Base-by-base conservation (phyloP, 1,140 invertebrate genomes). In the Drosophila lowei region DNA sequence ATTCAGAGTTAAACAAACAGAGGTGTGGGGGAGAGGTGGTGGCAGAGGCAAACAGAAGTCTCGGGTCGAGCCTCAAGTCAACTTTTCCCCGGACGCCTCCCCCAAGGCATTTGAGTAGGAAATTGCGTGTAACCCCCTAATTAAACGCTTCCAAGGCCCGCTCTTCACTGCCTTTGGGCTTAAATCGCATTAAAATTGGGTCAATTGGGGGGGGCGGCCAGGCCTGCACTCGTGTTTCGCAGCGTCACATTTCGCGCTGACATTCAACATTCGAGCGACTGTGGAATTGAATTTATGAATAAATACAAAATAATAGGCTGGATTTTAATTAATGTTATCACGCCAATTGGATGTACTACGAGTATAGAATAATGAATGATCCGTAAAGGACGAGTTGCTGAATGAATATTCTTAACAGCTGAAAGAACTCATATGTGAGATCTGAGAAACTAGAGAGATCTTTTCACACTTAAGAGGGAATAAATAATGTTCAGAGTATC, bases 81-180 rank as follows among this genome's bases (percentile, higher is more conserved):
- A 68, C 64, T 68, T 57, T n/a, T 11, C 34, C 11, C 11, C 30
- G 2, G 34, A 3, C 30, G 9, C 2, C 9, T 7, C 62, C n/a
- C 30, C 34, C 30, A 7, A 43, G 44, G 50, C 43, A 42, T 54
- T 67, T 6, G 54, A 42, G 16, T 7, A 76, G 73, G 68, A 74
- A 83, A 83, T 81, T 83, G 79, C 74, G 74, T 73, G 79, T 74
- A 81, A 77, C 67, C 74, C 60, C 56, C 63, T 83, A 81, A 81
- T 81, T 81, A 81, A 81, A 81, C 57, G 70, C 63, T 52, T 58
- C 61, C 60, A 42, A 16, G 6, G 44, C 9, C 16, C 38, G 49
- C 38, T 41, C 28, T 9, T 5, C 3, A 38, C 53, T 25, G 52
- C 38, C 50, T 41, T 52, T 30, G 52, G 48, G 58, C 58, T 68